Evolutionary conservation across 2,797 vertebrate genomes (phyloP).

Genomic region (Amphiprion clarkii): DNA sequence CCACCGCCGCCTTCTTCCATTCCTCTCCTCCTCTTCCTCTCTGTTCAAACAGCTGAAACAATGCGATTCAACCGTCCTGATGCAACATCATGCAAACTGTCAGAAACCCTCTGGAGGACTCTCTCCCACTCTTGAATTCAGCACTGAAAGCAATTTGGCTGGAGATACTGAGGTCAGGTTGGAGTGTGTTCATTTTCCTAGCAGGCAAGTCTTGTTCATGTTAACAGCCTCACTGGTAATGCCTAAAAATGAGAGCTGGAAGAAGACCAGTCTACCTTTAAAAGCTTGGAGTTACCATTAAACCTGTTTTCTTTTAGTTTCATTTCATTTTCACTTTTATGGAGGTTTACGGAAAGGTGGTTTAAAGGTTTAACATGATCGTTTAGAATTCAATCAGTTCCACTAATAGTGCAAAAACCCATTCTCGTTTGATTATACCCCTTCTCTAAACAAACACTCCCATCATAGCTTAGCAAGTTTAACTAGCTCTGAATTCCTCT

Average conservation of each 20-base stretch:
- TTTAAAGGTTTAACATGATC: background rate
- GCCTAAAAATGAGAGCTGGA: conserved; percentile 11
- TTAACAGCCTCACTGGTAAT: conserved; percentile 25
- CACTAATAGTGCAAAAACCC: no score
- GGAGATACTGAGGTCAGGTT: conserved; percentile 61
- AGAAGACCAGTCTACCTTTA: background rate
- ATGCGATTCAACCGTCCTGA: conserved; percentile 69
- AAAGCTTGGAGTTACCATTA: background rate
- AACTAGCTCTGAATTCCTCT: background rate
- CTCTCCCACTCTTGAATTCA: conserved; percentile 55
- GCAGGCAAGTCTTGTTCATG: conserved; percentile 19
- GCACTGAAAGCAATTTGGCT: conserved; percentile 59
- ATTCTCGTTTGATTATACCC: no score
- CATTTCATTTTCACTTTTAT: background rate
- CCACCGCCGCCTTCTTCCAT: conserved; percentile 16
- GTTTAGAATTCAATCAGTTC: background rate
- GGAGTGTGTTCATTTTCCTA: conserved; percentile 40
- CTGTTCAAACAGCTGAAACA: conserved; percentile 63
- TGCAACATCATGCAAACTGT: conserved; percentile 80
- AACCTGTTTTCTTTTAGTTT: background rate
- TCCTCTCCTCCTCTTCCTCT: conserved; percentile 42
- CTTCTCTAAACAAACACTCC: no score
- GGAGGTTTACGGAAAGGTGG: background rate
- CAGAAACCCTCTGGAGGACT: conserved; percentile 65
- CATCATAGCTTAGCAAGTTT: background rate